Percentiles rank a stretch among this genome's conserved stretches.
These are phyloP conservation scores for Melipona quadrifasciata DNA, from an alignment of 1,140 invertebrate species.

Conservation along the genomic window DNA sequence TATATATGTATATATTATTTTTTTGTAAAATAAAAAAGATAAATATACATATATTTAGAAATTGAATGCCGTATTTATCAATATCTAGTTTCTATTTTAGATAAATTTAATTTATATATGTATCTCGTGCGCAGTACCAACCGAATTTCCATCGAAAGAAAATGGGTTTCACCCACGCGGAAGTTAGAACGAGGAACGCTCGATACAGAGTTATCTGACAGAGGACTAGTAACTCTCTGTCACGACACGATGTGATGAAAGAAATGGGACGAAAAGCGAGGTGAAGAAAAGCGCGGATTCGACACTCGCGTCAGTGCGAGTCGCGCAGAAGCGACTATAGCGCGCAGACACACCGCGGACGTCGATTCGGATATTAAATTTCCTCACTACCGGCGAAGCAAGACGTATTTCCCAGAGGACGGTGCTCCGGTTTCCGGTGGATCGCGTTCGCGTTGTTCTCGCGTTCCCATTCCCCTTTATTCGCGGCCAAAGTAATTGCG, in stretches of 20 bases:
- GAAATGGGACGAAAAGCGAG: background rate
- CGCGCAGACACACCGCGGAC: background rate
- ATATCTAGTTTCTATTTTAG: no score
- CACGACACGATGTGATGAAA: background rate
- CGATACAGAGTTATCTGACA: background rate
- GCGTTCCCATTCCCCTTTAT: slow-evolving; percentile 2
- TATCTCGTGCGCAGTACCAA: no score
- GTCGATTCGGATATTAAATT: slow-evolving; percentile 69
- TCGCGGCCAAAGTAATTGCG: slow-evolving; percentile 29
- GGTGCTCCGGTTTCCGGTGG: slow-evolving; percentile 19
- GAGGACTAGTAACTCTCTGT: background rate
- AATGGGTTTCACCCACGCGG: background rate
- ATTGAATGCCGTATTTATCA: no score
- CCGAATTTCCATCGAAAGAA: background rate
- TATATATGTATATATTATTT: no score
- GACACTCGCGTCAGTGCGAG: background rate
- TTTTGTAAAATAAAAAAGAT: no score
- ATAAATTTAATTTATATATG: no score
- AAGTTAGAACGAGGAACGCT: no score
- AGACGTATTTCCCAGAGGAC: slow-evolving; percentile 60
- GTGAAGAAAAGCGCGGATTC: background rate
- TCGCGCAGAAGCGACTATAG: background rate
- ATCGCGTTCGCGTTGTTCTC: slow-evolving; percentile 10
- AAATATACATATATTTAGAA: no score
- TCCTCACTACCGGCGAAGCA: slow-evolving; percentile 34